Evolutionary conservation across 2,797 vertebrate species (phyloP), one percentile per base, ranked within the genome.

Genomic region (Poeciliopsis paucimaculata): DNA sequence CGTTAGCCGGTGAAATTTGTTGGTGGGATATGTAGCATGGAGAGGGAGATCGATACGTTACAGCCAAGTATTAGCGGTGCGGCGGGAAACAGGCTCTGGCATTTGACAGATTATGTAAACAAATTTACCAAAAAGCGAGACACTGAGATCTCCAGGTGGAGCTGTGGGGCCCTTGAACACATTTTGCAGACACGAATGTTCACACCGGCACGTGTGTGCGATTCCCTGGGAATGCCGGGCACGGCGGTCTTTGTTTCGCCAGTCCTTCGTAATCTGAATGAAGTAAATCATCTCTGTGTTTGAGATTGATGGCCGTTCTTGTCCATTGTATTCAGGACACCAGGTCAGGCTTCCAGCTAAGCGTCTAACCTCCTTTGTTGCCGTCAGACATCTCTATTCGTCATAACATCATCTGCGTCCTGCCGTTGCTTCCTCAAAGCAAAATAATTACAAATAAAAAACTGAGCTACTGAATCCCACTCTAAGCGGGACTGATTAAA

Each of bases 311-410:
- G 83, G 79, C 45, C 26, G 8, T 57, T 55, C 85, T 89, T 81
- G 88, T 80, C 86, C 86, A 83, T 94, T 91, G 89, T 90, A 89
- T 92, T 92, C 81, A 83, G 81, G 90, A 68, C 74, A 60, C 84
- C 86, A 41, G 91, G 92, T 94, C 92, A 90, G 85, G 86, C 73
- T 62, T 77, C 82, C 90, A 87, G 92, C 92, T 91, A 87, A 89
- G 82, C 85, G 84, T 83, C 79, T 86, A 60, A 85, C 86, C 88
- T 92, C 81, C 83, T 84, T 90, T 94, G 92, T 93, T 91, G 81
- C 83, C 80, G 43, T 77, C 62, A 92, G 92, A 93, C 92, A 82
- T 93, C 87, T 90, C 91, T 85, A 92, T 94, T 95, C 86, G 92
- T 93, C 92, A 90, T 85, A 77, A 76, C 75, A 72, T 88, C 72